Evolutionary conservation across 2,113 vertebrate genomes (phyloP), one percentile per base, ranked within the genome.

Genomic region (Limanda limanda): DNA sequence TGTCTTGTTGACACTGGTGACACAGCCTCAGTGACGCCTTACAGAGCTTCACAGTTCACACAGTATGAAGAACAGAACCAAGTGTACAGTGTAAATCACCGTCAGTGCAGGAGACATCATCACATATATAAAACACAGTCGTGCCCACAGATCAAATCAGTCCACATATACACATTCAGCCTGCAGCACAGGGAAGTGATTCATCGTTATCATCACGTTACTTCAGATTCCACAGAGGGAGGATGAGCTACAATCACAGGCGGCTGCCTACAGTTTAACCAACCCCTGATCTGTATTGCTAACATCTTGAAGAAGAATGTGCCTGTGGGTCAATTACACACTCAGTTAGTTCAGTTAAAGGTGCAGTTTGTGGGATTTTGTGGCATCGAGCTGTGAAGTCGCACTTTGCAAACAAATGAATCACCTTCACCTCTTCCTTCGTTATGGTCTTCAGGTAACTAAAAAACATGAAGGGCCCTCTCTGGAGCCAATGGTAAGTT

Each of bases 151-250:
- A 45, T 35, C 65, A 79, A 61, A 71, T 77, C 70, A 31, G 48
- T 56, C 54, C 47, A 59, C 67, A 31, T 42, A 18, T 17, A 27
- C 57, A 58, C 67, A 65, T 68, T 10, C 37, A 12, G 40, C 69
- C 76, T 60, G 71, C 77, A 67, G 84, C 59, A 68, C 54, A 62
- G 24, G 37, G 18, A 79, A 81, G 69, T 69, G 54, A 88, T 88
- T 81, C 67, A 78, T 86, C 66, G 67, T 75, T 42, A 76, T 82
- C 27, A n/a, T 73, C 37, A 51, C 52, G 37, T 74, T 67, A 60
- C 77, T 86, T 81, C 62, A 68, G 37, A 76, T 57, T 58, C 55
- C 62, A 64, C 25, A 52, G 66, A 67, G 37, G 62, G 57, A 81
- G 59, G 61, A 57, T 62, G 74, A 42, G 62, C 40, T 47, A 65